phyloP scores from a whole-genome alignment of 2,888 invertebrate species.

The Drosophila niveifrons region DNA sequence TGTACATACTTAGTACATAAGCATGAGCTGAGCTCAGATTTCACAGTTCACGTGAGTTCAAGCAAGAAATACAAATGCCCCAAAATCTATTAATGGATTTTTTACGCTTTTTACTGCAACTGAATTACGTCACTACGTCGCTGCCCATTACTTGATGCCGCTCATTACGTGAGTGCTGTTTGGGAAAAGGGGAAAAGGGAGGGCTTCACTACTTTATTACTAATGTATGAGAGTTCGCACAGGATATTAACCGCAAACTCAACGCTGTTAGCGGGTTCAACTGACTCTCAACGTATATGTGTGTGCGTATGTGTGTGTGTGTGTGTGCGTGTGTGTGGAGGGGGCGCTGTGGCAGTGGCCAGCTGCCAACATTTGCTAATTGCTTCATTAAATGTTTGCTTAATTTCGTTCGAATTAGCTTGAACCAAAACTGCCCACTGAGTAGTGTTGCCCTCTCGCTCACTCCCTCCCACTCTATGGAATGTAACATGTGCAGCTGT shows the following conservation, averaged over 20 bases:
- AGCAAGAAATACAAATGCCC: slow-evolving; percentile 47
- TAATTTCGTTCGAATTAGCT: slow-evolving; percentile 80
- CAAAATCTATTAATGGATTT: slow-evolving; percentile 61
- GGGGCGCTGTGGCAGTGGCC: slow-evolving; percentile 22
- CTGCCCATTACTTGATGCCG: slow-evolving; percentile 44
- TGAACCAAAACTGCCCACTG: slow-evolving; percentile 36
- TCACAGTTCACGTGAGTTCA: slow-evolving; percentile 51
- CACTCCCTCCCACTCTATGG: neutral
- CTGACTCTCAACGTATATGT: too few species aligned
- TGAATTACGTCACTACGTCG: slow-evolving; percentile 29
- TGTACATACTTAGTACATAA: too few species aligned
- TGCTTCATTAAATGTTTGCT: slow-evolving; percentile 81
- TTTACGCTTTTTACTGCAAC: slow-evolving; percentile 16
- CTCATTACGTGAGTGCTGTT: slow-evolving; percentile 27
- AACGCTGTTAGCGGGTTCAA: slow-evolving; percentile 36
- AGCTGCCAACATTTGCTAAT: slow-evolving; percentile 73
- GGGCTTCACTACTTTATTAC: slow-evolving; percentile 50
- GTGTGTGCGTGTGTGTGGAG: neutral
- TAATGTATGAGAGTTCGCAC: slow-evolving; percentile 63
- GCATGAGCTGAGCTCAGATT: slow-evolving; percentile 11
- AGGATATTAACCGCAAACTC: slow-evolving; percentile 69
- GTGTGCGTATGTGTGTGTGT: too few species aligned
- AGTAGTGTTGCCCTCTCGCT: neutral
- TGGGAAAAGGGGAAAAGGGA: neutral
- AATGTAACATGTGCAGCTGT: slow-evolving; percentile 21